Evolutionary conservation across 2,113 vertebrate genomes (phyloP), one percentile per base, ranked within the genome.

Genomic region (Corvus moneduloides): DNA sequence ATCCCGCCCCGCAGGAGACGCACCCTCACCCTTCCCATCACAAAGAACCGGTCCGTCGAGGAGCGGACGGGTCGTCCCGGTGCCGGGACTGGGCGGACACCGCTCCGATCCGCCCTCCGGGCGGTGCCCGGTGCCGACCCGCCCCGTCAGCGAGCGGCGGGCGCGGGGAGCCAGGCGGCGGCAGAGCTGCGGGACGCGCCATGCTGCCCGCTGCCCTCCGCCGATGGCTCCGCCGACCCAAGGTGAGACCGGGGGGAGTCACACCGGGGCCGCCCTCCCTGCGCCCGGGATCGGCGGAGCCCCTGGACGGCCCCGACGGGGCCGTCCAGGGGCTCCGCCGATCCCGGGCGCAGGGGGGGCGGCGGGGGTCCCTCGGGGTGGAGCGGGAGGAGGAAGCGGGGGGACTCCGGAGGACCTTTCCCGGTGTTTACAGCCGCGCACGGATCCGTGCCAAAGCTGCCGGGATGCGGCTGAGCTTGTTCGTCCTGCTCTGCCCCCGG

Each of bases 141-240:
- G 73, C 93, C 93, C 75, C 82, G 86, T 83, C 82, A 74, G 55
- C 41, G 90, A 87, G 75, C 94, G 90, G 87, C 90, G 94, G 87
- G 91, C 75, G 75, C 91, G 88, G 87, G 94, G 88, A 76, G 51
- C 74, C 83, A 74, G 74, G 83, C 56, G 87, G 83, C 39, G 67
- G 91, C 73, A 56, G 52, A 83, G 48, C 52, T 52, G 28, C 37
- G 59, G 91, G 59, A 18, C 79, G 44, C 88, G 93, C 76, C 93
- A 98, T 98, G 98, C 96, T 98, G 94, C 96, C 97, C 63, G 90
- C 97, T 51, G 94, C 87, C 14, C 79, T 98, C 67, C 96, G 96
- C 83, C 95, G 96, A 32, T 98, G 98, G 97, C 96, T 98, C 51
- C 91, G 94, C 84, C 94, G 97, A 75, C 98, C 98, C 35, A 98